These are phyloP conservation scores for Apodemus sylvaticus DNA, from an alignment of 2,113 vertebrate genomes.

Conservation along the genomic window DNA sequence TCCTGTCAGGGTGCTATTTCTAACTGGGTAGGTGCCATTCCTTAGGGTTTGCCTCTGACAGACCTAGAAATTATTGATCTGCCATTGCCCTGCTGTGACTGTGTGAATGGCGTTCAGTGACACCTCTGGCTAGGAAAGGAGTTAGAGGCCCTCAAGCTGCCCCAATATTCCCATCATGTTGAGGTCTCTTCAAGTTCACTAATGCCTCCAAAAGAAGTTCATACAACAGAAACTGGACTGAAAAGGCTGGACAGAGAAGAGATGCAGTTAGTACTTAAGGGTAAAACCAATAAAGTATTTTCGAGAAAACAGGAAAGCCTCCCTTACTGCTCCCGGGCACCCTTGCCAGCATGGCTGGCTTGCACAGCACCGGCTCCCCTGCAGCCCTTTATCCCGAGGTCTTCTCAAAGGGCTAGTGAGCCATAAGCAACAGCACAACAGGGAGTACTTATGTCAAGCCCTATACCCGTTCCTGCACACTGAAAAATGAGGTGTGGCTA, in stretches of 20 bases:
- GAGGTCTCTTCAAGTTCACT: constrained; percentile 61
- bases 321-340: constrained; percentile 38
- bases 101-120: constrained; percentile 52
- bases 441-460: constrained; percentile 74
- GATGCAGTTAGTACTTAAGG: constrained; percentile 11
- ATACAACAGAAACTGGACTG: constrained; percentile 31
- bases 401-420: constrained; percentile 70
- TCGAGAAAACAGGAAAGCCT: constrained; percentile 68
- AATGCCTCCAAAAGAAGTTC: constrained; percentile 56
- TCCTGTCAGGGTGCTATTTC: constrained; percentile 73
- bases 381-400: constrained; percentile 61
- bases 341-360: constrained; percentile 31
- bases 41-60: constrained; percentile 52
- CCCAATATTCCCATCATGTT: constrained; percentile 39
- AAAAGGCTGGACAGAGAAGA: background rate
- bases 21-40: constrained; percentile 64
- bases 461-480: constrained; percentile 42
- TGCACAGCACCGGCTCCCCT: background rate
- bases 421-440: constrained; percentile 71
- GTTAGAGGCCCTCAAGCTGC: background rate
- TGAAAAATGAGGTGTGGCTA: constrained; percentile 77
- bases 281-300: constrained; percentile 66
- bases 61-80: constrained; percentile 67
- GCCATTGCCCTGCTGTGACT: constrained; percentile 54
- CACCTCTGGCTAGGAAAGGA: constrained; percentile 51